These are phyloP conservation scores for Orthosia gothica DNA, from an alignment of 2,888 invertebrate genomes.

Conservation along the genomic window DNA sequence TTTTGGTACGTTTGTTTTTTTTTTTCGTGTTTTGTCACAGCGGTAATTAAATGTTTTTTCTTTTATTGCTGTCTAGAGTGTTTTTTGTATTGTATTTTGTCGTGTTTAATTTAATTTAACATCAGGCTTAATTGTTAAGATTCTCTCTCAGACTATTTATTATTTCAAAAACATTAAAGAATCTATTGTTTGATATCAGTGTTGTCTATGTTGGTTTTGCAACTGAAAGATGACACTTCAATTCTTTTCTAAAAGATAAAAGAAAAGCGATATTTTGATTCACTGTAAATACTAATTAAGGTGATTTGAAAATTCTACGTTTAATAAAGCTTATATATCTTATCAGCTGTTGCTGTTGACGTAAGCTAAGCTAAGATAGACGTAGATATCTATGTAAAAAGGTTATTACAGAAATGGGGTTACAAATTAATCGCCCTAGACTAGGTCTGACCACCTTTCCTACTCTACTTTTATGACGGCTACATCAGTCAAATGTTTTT, in stretches of 20 bases:
- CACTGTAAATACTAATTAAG: neutral
- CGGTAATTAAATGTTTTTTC: constrained; percentile 16
- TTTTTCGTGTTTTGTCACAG: constrained; percentile 26
- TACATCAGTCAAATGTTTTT: constrained; percentile 4
- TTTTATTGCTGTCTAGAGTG: neutral
- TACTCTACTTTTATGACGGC: neutral
- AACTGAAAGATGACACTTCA: neutral
- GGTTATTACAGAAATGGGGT: neutral
- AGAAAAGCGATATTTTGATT: neutral
- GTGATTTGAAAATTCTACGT: neutral
- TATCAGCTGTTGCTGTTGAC: constrained; percentile 22
- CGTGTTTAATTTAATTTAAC: neutral
- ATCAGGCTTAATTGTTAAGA: neutral
- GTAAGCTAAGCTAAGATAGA: fast-evolving
- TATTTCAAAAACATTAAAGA: neutral
- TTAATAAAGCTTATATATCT: neutral
- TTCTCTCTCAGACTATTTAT: too few relatives aligned
- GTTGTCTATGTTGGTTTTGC: neutral
- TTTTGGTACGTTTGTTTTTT: constrained; percentile 29
- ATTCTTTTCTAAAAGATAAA: neutral
- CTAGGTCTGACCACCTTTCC: too few relatives aligned
- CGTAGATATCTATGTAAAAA: neutral
- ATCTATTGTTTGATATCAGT: neutral
- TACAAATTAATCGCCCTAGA: neutral
- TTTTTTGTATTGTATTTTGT: neutral